Base-by-base conservation (phyloP, 23 tunicate species). In the Pegea sp. region DNA sequence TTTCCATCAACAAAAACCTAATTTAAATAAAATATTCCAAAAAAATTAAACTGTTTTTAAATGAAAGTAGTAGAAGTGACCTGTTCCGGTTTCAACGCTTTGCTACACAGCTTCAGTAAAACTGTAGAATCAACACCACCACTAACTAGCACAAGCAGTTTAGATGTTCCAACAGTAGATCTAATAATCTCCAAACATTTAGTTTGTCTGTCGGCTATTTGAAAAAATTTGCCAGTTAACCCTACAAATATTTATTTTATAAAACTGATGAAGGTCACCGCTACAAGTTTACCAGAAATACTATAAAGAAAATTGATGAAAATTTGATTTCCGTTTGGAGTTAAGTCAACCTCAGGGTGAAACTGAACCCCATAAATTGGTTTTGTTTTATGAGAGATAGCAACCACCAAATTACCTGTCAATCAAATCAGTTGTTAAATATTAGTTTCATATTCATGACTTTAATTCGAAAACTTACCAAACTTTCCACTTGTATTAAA, bases 311-410 rank as follows among this genome's bases (percentile, higher is more conserved):
- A 91, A 8, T 72, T 91, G 53, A 63, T 62, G n/a, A 91, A 64
- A n/a, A 91, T 78, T 54, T 67, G 60, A 24, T 58, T 64, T 49
- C 99, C 99, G 33, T 72, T 66, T 28, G 24, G 49, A 30, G 99
- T 91, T 28, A 91, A 62, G 49, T 91, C 99, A 29, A 91, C 99
- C 60, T 91, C 99, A 24, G 99, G 99, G 44, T 91, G 99, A 73
- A 91, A 91, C 46, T 91, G 99, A 32, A 91, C 67, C n/a, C 99
- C 99, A 56, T 66, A 91, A 2, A 91, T 46, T n/a, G 53, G 53
- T 24, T 50, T 56, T 3, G 26, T 29, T 51, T 78, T 72, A 51
- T 78, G 51, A 5, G 86, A 78, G 3, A 91, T 91, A 22, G 77
- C 99, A 0, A 76, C 75, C 13, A 75, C 69, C 0, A 68, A 30